Evolutionary conservation across 2,113 vertebrate genomes (phyloP).

Genomic region (Plecturocebus donacophilus): DNA sequence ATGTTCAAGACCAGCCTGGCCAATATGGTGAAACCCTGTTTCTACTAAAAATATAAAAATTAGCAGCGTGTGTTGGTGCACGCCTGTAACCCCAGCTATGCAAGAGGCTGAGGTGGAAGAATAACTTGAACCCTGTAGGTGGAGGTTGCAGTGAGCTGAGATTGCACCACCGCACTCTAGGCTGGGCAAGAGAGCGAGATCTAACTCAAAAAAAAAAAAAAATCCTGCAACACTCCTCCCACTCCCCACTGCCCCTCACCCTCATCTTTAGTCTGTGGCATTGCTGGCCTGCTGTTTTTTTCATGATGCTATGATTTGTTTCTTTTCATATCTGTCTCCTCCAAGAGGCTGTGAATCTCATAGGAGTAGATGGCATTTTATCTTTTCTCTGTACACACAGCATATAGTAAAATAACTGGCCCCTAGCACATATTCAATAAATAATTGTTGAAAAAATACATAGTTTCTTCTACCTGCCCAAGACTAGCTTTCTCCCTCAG

Average conservation of each 20-base stretch:
- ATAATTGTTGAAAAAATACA: slow-evolving; percentile 28
- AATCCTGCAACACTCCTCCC: no score
- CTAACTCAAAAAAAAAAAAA: no score
- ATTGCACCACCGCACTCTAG: no score
- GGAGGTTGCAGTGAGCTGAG: no score
- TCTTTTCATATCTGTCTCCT: slow-evolving; percentile 4
- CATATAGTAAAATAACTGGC: not conserved
- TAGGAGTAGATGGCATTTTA: not conserved
- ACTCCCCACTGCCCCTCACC: no score
- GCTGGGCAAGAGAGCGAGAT: no score
- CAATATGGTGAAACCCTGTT: no score
- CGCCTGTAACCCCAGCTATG: no score
- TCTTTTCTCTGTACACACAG: not conserved
- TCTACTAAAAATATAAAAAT: no score
- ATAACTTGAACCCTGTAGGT: no score
- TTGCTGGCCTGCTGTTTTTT: not conserved
- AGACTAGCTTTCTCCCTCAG: not conserved
- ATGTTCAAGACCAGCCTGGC: no score
- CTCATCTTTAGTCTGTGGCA: not conserved
- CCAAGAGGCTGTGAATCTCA: not conserved
- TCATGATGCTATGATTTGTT: not conserved
- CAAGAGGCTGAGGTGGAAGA: no score
- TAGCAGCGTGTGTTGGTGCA: accelerated
- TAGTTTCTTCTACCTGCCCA: not conserved
- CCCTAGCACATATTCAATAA: slow-evolving; percentile 9